Evolutionary conservation across 2,888 invertebrate species (phyloP).

Genomic region (Meloe dianella): DNA sequence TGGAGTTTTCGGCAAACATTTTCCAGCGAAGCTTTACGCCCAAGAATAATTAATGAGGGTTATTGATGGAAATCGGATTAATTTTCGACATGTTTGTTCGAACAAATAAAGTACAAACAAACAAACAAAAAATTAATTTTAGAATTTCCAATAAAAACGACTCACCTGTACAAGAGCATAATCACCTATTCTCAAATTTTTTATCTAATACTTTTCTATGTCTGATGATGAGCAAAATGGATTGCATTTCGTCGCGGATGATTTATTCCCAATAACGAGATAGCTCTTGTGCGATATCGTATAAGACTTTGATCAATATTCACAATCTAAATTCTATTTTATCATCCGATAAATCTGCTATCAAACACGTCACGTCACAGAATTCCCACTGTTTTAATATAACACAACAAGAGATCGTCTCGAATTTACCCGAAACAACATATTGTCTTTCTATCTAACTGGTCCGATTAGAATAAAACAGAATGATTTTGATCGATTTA

Average conservation of each 20-base stretch:
- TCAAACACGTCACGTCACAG: conserved; percentile 26
- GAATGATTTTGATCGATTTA: neutral
- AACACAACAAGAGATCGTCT: neutral
- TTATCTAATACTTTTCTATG: conserved; percentile 51
- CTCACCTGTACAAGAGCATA: conserved; percentile 53
- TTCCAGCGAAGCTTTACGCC: neutral
- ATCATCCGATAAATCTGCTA: conserved; percentile 26
- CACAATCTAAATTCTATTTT: conserved; percentile 44
- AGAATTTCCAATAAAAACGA: conserved; percentile 12
- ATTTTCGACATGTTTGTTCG: neutral
- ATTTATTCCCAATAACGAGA: conserved; percentile 40
- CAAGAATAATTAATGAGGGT: neutral
- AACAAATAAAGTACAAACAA: neutral
- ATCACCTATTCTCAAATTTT: conserved; percentile 56
- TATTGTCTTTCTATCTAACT: conserved; percentile 15
- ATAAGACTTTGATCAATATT: conserved; percentile 53
- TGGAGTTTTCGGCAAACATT: neutral
- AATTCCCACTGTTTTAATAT: conserved; percentile 17
- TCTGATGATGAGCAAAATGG: conserved; percentile 47
- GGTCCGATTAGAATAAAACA: neutral
- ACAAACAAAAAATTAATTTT: no score
- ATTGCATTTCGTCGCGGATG: conserved; percentile 51
- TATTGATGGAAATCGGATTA: neutral
- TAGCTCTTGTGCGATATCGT: conserved; percentile 32
- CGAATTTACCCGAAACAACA: neutral